These are phyloP conservation scores for Hydrozoanthus gracilis DNA, from an alignment of 92 coral and sea anemone species.

Conservation along the genomic window DNA sequence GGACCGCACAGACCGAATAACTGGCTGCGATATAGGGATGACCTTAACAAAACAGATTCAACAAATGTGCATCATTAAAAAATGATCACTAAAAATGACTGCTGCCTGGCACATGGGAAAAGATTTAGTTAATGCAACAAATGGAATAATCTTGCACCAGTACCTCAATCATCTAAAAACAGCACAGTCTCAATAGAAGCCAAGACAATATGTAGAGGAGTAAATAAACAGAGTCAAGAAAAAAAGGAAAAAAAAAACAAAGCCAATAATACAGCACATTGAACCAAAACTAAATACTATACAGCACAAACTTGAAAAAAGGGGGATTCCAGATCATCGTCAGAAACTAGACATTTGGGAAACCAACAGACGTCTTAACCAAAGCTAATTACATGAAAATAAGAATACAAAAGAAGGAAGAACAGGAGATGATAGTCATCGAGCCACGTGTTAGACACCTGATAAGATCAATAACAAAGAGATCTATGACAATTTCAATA, in stretches of 20 bases:
- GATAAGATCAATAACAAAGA: slow-evolving; percentile 26
- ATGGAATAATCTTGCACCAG: not conserved
- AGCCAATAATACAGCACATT: slow-evolving; percentile 6
- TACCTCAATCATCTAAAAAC: not conserved
- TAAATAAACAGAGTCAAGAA: not conserved
- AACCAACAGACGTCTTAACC: slow-evolving; percentile 33
- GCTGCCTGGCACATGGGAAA: not conserved
- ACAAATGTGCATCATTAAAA: not conserved
- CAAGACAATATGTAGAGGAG: not conserved
- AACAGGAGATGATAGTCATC: not conserved
- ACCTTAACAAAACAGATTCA: not conserved
- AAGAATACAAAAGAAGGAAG: not conserved
- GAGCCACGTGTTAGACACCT: slow-evolving; percentile 15
- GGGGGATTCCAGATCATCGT: slow-evolving; percentile 38
- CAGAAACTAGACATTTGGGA: slow-evolving; percentile 40
- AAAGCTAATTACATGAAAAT: slow-evolving; percentile 25
- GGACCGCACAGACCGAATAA: too few species aligned
- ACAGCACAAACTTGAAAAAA: slow-evolving; percentile 23
- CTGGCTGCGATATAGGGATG: not conserved
- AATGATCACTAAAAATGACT: not conserved
- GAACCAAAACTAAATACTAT: not conserved
- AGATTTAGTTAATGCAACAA: not conserved
- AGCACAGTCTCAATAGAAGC: not conserved
- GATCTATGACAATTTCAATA: slow-evolving; percentile 54
- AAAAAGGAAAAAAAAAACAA: not conserved